Evolutionary conservation across 64 coral and sea anemone species (phyloP).

Genomic region (Montipora efflorescens): DNA sequence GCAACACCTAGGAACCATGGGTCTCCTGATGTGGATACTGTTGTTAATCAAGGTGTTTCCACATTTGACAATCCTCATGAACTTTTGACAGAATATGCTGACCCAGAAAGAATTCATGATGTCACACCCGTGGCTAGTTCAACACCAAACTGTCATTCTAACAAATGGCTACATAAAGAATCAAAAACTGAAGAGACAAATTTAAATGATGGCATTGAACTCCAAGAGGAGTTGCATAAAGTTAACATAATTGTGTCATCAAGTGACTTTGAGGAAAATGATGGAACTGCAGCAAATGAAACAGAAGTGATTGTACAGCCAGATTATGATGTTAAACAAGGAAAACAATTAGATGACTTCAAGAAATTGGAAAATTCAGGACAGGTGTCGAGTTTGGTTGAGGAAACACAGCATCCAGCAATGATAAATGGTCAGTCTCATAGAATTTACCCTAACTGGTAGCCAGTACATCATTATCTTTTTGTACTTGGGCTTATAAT

Average conservation of each 20-base stretch:
- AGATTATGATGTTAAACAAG: neutral
- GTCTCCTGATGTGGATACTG: neutral
- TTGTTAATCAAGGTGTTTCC: neutral
- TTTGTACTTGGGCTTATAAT: no score
- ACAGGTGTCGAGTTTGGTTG: neutral
- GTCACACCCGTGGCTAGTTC: constrained; percentile 11
- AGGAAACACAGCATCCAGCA: neutral
- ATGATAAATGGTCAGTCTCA: neutral
- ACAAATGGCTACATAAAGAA: neutral
- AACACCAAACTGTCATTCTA: constrained; percentile 5
- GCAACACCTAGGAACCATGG: neutral
- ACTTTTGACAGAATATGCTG: neutral
- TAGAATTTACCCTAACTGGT: no score
- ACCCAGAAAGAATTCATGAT: neutral
- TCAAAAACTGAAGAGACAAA: neutral
- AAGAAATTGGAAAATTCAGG: neutral
- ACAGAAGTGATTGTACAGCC: neutral
- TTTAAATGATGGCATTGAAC: neutral
- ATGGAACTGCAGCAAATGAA: neutral
- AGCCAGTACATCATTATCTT: no score
- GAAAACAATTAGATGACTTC: neutral
- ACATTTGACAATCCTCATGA: neutral
- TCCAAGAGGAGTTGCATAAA: neutral
- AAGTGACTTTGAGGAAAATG: neutral
- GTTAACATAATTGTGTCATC: neutral